Evolutionary conservation across 2,113 vertebrate species (phyloP).

Genomic region (Chaetura pelagica): DNA sequence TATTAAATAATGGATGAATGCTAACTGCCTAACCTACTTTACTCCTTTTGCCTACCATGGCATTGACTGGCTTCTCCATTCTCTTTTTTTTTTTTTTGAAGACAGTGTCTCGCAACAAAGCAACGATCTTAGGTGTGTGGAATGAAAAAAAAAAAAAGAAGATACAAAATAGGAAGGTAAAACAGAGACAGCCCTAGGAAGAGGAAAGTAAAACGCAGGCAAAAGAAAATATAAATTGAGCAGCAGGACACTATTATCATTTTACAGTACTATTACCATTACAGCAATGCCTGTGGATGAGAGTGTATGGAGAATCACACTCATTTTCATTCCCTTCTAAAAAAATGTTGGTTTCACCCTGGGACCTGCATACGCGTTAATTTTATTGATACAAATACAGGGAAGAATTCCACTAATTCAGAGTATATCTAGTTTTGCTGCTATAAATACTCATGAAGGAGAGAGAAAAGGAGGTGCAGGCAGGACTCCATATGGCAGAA

Average conservation of each 20-base stretch:
- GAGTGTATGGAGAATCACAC: not conserved
- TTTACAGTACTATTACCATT: not conserved
- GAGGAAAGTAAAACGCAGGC: not conserved
- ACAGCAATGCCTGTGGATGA: not conserved
- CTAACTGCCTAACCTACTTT: conserved; percentile 24
- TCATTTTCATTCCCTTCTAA: not conserved
- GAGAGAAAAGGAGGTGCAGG: not conserved
- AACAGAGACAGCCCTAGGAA: not conserved
- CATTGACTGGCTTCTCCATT: not conserved
- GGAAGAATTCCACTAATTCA: not conserved
- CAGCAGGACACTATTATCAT: not conserved
- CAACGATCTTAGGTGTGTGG: not conserved
- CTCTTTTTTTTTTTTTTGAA: not conserved
- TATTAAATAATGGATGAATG: conserved; percentile 31
- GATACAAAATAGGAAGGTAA: not conserved
- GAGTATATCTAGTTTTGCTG: not conserved
- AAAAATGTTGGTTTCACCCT: not conserved
- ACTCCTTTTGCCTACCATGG: accelerated
- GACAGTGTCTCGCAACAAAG: accelerated
- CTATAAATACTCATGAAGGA: not conserved
- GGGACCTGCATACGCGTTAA: not conserved
- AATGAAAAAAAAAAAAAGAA: not conserved
- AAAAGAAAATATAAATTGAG: not conserved
- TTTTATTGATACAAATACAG: not conserved
- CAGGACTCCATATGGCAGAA: not conserved